phyloP scores from a whole-genome alignment of 1,140 invertebrate genomes.

The Ceratosolen fusciceps region DNA sequence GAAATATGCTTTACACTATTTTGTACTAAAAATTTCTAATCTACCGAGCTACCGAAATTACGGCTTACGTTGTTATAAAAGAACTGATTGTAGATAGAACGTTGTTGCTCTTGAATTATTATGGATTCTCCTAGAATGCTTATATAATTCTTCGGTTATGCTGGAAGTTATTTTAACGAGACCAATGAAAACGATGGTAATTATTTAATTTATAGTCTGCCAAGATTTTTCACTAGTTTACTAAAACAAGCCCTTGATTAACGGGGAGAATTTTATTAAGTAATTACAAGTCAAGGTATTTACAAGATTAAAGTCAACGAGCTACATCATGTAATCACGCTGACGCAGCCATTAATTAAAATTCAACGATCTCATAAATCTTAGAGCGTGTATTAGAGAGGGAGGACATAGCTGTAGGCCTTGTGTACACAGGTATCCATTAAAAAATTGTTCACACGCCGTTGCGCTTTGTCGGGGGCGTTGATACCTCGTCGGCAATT shows the following conservation, averaged over 20 bases:
- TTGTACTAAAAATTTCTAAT: too few species aligned
- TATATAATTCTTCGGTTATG: too few species aligned
- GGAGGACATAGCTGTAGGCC: neutral
- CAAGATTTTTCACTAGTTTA: too few species aligned
- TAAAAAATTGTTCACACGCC: slow-evolving; percentile 26
- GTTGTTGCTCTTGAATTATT: too few species aligned
- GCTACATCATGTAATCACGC: neutral
- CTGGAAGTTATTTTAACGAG: too few species aligned
- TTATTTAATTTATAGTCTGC: too few species aligned
- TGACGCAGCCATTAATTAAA: slow-evolving; percentile 26
- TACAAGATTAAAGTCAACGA: neutral
- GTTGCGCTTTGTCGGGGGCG: slow-evolving; percentile 8
- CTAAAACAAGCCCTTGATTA: neutral
- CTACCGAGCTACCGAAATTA: too few species aligned
- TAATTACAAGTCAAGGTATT: slow-evolving; percentile 4
- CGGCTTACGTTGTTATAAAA: too few species aligned
- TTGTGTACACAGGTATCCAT: neutral
- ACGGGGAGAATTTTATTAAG: slow-evolving; percentile 7
- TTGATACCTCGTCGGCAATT: slow-evolving; percentile 18
- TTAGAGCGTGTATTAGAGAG: neutral
- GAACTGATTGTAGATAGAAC: too few species aligned
- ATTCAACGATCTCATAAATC: slow-evolving; percentile 28
- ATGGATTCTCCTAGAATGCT: too few species aligned
- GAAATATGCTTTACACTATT: too few species aligned
- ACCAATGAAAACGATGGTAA: too few species aligned